Percentiles rank a stretch among this genome's conserved stretches.
Evolutionary conservation across 2,888 invertebrate genomes (phyloP).

Genomic region (Hemicrepidius hirtus): DNA sequence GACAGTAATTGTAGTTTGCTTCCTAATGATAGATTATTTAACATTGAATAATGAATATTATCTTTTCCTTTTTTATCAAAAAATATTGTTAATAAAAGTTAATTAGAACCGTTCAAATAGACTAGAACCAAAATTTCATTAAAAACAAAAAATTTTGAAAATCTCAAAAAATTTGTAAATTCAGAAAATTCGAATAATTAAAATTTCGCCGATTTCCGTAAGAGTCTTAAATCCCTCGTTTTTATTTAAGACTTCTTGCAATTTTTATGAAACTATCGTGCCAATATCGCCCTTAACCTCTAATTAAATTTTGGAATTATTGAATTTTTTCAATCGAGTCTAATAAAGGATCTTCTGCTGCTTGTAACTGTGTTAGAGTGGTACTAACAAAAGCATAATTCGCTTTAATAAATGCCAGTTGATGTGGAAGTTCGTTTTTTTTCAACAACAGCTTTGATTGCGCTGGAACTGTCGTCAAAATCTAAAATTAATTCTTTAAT

Average conservation of each 20-base stretch:
- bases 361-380: background rate
- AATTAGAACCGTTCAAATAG: too few relatives aligned
- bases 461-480: constrained; percentile 1
- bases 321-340: background rate
- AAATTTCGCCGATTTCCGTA: background rate
- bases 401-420: constrained; percentile 22
- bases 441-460: background rate
- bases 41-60: too few relatives aligned
- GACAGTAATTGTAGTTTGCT: too few relatives aligned
- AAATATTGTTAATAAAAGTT: too few relatives aligned
- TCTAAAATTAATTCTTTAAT: constrained; percentile 15
- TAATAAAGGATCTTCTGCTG: background rate
- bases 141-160: too few relatives aligned
- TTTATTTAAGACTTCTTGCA: constrained; percentile 11
- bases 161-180: too few relatives aligned
- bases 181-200: too few relatives aligned
- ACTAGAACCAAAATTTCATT: too few relatives aligned
- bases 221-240: background rate
- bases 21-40: too few relatives aligned
- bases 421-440: background rate
- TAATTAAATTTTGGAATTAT: background rate
- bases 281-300: constrained; percentile 21
- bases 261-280: background rate
- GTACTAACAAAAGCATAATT: constrained; percentile 10
- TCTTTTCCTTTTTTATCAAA: too few relatives aligned